A percentile compares a stretch with the other conserved stretches of the same genome.
Conservation (phyloP, 2,113 vertebrate genomes). For the Andinoacara biseriatus region DNA sequence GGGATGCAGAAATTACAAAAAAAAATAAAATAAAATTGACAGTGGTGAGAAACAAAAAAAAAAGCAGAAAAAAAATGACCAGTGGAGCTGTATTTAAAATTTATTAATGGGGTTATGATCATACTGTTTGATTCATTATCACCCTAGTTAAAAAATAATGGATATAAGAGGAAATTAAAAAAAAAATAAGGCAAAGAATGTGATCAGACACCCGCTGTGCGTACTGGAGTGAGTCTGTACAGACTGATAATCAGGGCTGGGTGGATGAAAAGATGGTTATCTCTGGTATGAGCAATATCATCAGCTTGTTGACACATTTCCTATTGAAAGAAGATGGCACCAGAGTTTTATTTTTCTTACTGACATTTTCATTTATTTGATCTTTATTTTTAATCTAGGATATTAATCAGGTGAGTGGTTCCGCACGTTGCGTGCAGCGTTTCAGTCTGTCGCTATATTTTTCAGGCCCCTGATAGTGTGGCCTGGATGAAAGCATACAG, state of each 20-base stretch:
- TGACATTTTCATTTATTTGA: constrained; percentile 18
- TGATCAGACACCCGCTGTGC: neutral
- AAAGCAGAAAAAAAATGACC: constrained; percentile 21
- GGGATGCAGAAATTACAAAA: constrained; percentile 39
- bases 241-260: neutral
- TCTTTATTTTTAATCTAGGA: constrained; percentile 4
- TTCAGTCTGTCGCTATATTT: neutral
- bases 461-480: neutral
- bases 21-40: constrained; percentile 14
- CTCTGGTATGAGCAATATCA: neutral
- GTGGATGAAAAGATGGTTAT: constrained; percentile 25
- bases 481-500: neutral
- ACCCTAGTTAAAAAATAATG: neutral
- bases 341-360: neutral
- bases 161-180: neutral
- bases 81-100: constrained; percentile 32
- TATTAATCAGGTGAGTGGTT: constrained; percentile 18
- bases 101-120: constrained; percentile 49
- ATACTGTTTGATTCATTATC: constrained; percentile 26
- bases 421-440: neutral
- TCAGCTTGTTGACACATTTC: constrained; percentile 1
- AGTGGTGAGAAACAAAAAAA: constrained; percentile 67
- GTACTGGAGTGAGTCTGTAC: neutral
- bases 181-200: neutral
- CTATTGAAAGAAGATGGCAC: neutral